These are phyloP conservation scores for Microcebus jonahi DNA, from an alignment of 2,113 vertebrate genomes.

Conservation along the genomic window DNA sequence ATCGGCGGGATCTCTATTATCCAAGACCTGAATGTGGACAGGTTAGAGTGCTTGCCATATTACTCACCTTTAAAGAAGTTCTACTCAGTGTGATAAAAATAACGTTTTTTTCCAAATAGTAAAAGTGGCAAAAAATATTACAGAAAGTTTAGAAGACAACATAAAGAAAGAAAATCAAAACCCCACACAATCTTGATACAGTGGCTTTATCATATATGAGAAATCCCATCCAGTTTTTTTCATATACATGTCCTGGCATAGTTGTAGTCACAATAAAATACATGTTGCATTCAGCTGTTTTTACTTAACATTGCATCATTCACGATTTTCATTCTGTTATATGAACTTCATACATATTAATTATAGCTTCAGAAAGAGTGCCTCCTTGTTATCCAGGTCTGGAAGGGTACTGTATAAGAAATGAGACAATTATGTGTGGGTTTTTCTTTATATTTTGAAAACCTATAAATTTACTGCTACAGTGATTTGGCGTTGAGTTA, in stretches of 20 bases:
- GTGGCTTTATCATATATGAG: not conserved
- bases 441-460: conserved; percentile 1
- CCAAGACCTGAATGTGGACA: not conserved
- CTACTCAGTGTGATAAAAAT: not conserved
- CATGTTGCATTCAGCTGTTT: not conserved
- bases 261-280: not conserved
- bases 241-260: not conserved
- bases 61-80: not conserved
- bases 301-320: conserved; percentile 9
- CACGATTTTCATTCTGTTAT: not conserved
- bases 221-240: not conserved
- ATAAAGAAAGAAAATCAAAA: not conserved
- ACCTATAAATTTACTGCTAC: not conserved
- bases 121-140: conserved; percentile 4
- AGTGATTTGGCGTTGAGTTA: conserved; percentile 6
- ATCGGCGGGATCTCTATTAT: not conserved
- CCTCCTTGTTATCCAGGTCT: not conserved
- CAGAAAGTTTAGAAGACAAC: not conserved
- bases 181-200: not conserved
- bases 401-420: not conserved
- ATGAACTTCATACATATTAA: not conserved
- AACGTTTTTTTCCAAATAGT: not conserved
- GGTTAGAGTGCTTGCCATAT: not conserved
- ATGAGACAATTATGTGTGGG: not conserved
- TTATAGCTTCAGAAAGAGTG: not conserved